Percentiles rank a stretch among this genome's conserved stretches.
These are phyloP conservation scores for Sinodicranocentrus sp. DNA, from an alignment of 2,888 invertebrate species.

Conservation along the genomic window DNA sequence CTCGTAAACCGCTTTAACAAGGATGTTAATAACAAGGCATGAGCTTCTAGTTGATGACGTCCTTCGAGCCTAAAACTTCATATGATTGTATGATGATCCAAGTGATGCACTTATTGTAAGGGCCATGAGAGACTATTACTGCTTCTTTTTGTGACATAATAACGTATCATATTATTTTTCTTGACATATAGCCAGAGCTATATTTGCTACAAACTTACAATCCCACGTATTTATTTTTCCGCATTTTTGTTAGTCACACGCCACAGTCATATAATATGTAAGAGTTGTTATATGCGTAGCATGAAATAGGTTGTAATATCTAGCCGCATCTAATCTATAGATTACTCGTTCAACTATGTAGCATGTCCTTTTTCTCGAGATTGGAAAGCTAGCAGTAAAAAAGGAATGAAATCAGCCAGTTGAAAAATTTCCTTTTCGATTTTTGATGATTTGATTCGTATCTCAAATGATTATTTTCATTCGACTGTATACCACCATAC, in stretches of 20 bases:
- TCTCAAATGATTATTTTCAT: background rate
- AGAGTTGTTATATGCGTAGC: background rate
- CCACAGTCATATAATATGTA: background rate
- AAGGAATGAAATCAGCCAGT: constrained; percentile 14
- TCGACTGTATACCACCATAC: background rate
- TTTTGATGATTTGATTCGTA: constrained; percentile 6
- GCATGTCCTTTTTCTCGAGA: background rate
- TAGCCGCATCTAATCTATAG: constrained; percentile 29
- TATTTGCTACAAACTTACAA: background rate
- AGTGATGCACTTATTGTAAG: background rate
- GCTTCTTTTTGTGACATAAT: constrained; percentile 10
- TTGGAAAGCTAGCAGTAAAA: background rate
- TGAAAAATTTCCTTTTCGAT: constrained; percentile 4
- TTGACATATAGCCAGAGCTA: background rate
- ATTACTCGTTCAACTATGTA: constrained; percentile 11
- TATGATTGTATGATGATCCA: constrained; percentile 11
- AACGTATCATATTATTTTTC: background rate
- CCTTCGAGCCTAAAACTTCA: constrained; percentile 8
- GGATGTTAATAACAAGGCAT: too few species aligned
- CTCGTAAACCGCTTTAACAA: too few species aligned
- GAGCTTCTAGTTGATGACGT: background rate
- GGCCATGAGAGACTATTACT: constrained; percentile 14
- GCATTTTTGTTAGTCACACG: constrained; percentile 17
- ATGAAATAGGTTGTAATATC: constrained; percentile 18
- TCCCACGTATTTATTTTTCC: constrained; percentile 12